Percentiles rank a stretch among this genome's conserved stretches.
These are phyloP conservation scores for Dromius quadrimaculatus DNA, from an alignment of 2,888 invertebrate species.

Conservation along the genomic window DNA sequence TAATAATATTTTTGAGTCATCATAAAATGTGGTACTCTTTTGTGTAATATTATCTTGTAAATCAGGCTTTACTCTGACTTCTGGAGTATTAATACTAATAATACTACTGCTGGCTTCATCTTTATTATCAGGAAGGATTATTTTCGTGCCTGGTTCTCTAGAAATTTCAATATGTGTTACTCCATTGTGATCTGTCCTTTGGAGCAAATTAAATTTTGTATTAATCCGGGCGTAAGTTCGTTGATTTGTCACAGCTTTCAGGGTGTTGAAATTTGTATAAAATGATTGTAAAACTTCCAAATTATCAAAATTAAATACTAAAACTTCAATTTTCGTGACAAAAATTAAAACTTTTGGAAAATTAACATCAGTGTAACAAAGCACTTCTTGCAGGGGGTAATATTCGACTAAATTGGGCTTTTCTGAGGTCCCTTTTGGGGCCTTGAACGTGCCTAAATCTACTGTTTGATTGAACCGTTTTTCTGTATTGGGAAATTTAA, in stretches of 20 bases:
- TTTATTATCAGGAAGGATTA: conserved; percentile 39
- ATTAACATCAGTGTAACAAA: conserved; percentile 66
- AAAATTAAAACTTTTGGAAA: conserved; percentile 64
- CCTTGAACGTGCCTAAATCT: too few species aligned
- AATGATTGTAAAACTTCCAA: conserved; percentile 61
- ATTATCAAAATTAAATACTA: conserved; percentile 64
- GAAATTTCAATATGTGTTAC: conserved; percentile 69
- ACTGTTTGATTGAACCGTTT: neutral
- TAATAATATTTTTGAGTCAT: conserved; percentile 33
- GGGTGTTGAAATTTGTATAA: conserved; percentile 64
- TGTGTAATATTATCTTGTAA: neutral
- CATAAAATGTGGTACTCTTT: neutral
- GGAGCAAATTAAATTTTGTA: conserved; percentile 65
- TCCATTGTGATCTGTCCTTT: conserved; percentile 68
- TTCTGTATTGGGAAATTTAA: too few species aligned
- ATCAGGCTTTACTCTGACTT: conserved; percentile 47
- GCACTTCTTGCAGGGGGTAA: conserved; percentile 65
- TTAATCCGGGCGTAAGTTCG: conserved; percentile 60
- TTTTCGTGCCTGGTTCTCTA: conserved; percentile 58
- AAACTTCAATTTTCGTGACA: conserved; percentile 63
- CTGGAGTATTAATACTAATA: conserved; percentile 65
- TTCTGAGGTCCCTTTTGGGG: neutral
- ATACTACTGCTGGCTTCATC: conserved; percentile 60
- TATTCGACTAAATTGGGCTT: conserved; percentile 57
- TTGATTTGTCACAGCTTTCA: conserved; percentile 65